Conservation (phyloP, 1,140 invertebrate genomes). For the Zaprionus inermis region DNA sequence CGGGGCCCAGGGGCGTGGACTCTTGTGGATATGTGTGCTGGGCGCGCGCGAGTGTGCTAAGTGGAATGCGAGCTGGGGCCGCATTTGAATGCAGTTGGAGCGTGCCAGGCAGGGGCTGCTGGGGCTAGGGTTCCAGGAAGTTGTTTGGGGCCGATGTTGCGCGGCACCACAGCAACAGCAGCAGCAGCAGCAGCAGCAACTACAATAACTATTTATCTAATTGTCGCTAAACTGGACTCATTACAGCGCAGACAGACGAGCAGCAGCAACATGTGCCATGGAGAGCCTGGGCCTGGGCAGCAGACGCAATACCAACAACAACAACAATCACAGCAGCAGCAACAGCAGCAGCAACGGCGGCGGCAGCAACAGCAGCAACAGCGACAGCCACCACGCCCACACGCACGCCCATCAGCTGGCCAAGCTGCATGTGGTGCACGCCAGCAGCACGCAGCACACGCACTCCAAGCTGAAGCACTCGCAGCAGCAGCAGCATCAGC, state of each 20-base stretch:
- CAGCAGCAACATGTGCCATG: slow-evolving; percentile 79
- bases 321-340: slow-evolving; percentile 29
- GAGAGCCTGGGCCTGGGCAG: slow-evolving; percentile 79
- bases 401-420: slow-evolving; percentile 32
- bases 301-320: slow-evolving; percentile 69
- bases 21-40: slow-evolving; percentile 11
- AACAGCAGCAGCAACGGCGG: slow-evolving; percentile 34
- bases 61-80: slow-evolving; percentile 14
- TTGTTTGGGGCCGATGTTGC: slow-evolving; percentile 18
- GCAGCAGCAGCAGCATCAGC: slow-evolving; percentile 34
- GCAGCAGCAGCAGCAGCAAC: not conserved
- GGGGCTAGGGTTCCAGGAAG: slow-evolving; percentile 26
- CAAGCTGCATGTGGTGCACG: slow-evolving; percentile 53
- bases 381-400: slow-evolving; percentile 29
- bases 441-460: slow-evolving; percentile 43
- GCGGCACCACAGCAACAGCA: slow-evolving; percentile 3
- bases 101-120: slow-evolving; percentile 18
- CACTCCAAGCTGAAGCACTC: slow-evolving; percentile 56
- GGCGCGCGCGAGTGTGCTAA: slow-evolving; percentile 20
- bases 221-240: slow-evolving; percentile 34
- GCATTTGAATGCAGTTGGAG: slow-evolving; percentile 31
- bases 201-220: slow-evolving; percentile 28
- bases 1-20: not conserved
- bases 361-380: not conserved
- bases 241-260: slow-evolving; percentile 31